These are phyloP conservation scores for Nephrotoma appendiculata DNA, from an alignment of 2,888 invertebrate genomes.

Conservation along the genomic window DNA sequence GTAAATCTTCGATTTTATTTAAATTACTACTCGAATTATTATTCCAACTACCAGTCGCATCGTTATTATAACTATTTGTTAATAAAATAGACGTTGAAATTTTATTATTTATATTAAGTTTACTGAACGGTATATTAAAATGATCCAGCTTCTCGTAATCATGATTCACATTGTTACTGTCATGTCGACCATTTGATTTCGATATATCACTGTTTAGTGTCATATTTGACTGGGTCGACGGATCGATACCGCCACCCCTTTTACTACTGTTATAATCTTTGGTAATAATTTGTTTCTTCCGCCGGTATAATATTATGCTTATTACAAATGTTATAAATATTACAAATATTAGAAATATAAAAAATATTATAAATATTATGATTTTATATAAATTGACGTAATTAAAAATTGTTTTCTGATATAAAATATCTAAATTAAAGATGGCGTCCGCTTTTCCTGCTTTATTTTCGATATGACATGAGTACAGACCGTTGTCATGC, in stretches of 20 bases:
- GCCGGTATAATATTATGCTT: background rate
- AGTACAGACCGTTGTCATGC: slow-evolving; percentile 62
- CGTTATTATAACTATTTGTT: slow-evolving; percentile 8
- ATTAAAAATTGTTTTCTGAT: background rate
- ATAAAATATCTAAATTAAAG: slow-evolving; percentile 42
- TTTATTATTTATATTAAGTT: background rate
- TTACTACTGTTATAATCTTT: background rate
- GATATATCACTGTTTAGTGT: background rate
- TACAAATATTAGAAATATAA: background rate
- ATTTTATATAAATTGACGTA: slow-evolving; percentile 8
- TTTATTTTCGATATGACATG: slow-evolving; percentile 66
- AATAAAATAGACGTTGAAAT: background rate
- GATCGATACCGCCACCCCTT: background rate
- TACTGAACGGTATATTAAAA: background rate
- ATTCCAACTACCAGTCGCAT: slow-evolving; percentile 8
- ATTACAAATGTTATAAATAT: slow-evolving; percentile 1
- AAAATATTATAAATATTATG: slow-evolving; percentile 8
- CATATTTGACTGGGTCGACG: background rate
- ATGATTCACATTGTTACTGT: background rate
- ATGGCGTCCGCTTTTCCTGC: slow-evolving; percentile 63
- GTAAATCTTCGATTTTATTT: slow-evolving; percentile 11
- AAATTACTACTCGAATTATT: background rate
- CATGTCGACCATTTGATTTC: background rate
- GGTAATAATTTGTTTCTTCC: background rate
- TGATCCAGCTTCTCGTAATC: background rate